Base-by-base conservation (phyloP, 2,113 vertebrate genomes). In the Aegotheles bennettii region DNA sequence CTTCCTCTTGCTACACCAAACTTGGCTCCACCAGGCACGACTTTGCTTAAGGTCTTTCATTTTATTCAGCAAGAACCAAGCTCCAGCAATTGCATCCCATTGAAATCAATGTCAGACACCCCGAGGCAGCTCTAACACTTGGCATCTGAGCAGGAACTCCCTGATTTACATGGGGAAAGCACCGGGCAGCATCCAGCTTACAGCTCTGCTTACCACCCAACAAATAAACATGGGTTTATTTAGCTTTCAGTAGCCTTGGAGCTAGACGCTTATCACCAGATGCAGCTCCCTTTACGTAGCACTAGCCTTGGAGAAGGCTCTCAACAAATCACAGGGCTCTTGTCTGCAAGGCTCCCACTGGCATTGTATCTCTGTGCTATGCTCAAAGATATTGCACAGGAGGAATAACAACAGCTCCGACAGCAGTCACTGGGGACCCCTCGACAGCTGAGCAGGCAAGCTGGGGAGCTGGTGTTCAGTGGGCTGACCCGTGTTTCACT, bases 181-280 rank as follows among this genome's bases (percentile, higher is more conserved):
- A 92, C 56, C 7, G 7, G 85, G 60, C 76, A 87, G 43, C 68
- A 83, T 83, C 59, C 85, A 93, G 69, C 54, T 96, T 48, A 53
- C 51, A 68, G 65, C n/a, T 92, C 68, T 89, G 64, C 71, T 65
- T 69, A 57, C 50, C 7, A 7, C 48, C 24, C 48, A 64, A 42
- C 82, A 89, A 96, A 89, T 57, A 90, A 89, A 57, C 61, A 35
- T 6, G 0, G 16, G 68, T 45, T 77, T 90, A 84, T 96, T 94
- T 71, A 87, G 79, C 75, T 96, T 74, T 77, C 57, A 19, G 56
- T n/a, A 68, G 65, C 90, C 83, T 94, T 87, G 69, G 73, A 95
- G 90, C 90, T 60, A 93, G 48, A 29, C 0, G 4, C 69, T 97
- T 95, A 89, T 96, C 64, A 1, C 48, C 79, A 75, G 76, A 63